These are phyloP conservation scores for Oryzias curvinotus DNA, from an alignment of 2,113 vertebrate genomes.

Conservation along the genomic window DNA sequence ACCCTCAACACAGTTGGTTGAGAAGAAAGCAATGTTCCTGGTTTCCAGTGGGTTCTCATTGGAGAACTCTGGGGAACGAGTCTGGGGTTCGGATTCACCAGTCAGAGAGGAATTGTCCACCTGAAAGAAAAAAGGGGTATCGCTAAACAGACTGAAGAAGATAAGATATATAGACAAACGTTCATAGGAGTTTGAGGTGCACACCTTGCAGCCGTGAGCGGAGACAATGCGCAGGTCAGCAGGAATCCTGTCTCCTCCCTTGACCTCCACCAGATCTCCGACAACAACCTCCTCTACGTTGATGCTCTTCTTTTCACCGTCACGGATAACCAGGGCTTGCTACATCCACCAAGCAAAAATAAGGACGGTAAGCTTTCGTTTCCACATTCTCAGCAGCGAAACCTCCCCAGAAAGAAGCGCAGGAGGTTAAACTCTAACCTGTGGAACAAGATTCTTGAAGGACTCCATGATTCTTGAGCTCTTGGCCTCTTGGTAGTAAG, in stretches of 20 bases:
- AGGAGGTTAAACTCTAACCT: conserved; percentile 1
- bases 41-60: conserved; percentile 94
- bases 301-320: conserved; percentile 90
- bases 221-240: conserved; percentile 91
- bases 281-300: conserved; percentile 91
- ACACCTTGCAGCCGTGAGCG: conserved; percentile 93
- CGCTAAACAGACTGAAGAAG: not conserved
- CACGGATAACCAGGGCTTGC: conserved; percentile 96
- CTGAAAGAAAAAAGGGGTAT: conserved; percentile 57
- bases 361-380: no score
- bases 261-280: conserved; percentile 94
- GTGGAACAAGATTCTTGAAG: conserved; percentile 95
- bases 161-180: no score
- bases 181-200: not conserved
- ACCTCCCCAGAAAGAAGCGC: no score
- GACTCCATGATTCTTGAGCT: conserved; percentile 99
- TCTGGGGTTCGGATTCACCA: conserved; percentile 94
- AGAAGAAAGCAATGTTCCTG: conserved; percentile 93
- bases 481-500: conserved; percentile 85
- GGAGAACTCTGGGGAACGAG: conserved; percentile 91
- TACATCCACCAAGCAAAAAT: conserved; percentile 43
- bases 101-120: conserved; percentile 98
- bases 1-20: conserved; percentile 98
- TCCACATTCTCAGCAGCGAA: no score
- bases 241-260: conserved; percentile 94